Evolutionary conservation across 2,113 vertebrate species (phyloP).

Genomic region (Seriola aureovittata): DNA sequence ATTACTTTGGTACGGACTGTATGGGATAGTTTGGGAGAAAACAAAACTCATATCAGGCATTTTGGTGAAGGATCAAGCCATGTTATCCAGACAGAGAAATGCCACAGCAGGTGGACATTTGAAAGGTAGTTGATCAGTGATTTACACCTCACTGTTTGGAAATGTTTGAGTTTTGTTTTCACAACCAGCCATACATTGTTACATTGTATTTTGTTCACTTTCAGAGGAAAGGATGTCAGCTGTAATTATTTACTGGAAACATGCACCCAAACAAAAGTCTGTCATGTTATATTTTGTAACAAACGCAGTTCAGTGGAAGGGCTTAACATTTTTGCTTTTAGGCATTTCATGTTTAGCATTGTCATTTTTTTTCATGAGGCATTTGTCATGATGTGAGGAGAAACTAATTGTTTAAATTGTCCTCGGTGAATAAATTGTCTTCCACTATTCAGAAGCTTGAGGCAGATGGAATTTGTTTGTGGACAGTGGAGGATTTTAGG

Average conservation of each 20-base stretch:
- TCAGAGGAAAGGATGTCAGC: constrained; percentile 23
- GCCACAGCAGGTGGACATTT: neutral
- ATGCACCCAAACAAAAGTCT: constrained; percentile 19
- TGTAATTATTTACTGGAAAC: constrained; percentile 26
- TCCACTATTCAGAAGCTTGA: neutral
- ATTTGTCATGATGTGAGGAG: constrained; percentile 9
- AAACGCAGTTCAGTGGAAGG: neutral
- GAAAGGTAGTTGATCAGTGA: neutral
- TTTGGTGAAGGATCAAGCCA: constrained; percentile 1
- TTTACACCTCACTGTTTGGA: constrained; percentile 25
- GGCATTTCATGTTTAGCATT: neutral
- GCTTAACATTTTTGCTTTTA: constrained; percentile 8
- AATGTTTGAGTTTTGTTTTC: constrained; percentile 27
- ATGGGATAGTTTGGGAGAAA: neutral
- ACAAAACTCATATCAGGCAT: neutral
- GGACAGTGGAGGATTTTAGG: neutral
- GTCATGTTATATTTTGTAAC: constrained; percentile 13
- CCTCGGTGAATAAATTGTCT: neutral
- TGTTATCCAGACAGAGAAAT: neutral
- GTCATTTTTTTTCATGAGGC: constrained; percentile 48
- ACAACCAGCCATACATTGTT: neutral
- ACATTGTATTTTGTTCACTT: constrained; percentile 12
- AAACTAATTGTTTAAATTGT: neutral
- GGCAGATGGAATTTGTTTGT: neutral
- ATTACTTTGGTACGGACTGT: constrained; percentile 40